These are phyloP conservation scores for Thermophis baileyi DNA, from an alignment of 2,113 vertebrate species.

Conservation along the genomic window DNA sequence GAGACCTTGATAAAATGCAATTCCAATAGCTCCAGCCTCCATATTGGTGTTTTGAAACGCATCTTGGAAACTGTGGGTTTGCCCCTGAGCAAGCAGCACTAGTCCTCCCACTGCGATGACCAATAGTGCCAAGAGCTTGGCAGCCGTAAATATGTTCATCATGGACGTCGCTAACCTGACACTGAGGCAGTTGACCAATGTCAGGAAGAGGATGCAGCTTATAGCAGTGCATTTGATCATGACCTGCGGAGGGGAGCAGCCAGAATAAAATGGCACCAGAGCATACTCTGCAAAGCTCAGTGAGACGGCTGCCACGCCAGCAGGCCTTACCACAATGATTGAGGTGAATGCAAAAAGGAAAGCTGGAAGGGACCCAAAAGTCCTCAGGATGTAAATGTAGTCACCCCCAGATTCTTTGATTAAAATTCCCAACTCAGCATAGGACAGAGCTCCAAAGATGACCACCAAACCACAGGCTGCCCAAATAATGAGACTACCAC, in stretches of 20 bases:
- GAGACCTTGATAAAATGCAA: slow-evolving; percentile 81
- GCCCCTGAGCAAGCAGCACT: slow-evolving; percentile 61
- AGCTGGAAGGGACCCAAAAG: slow-evolving; percentile 76
- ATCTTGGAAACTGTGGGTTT: slow-evolving; percentile 61
- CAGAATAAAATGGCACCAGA: slow-evolving; percentile 70
- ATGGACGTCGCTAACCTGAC: slow-evolving; percentile 67
- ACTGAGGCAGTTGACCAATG: slow-evolving; percentile 71
- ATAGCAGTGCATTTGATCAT: slow-evolving; percentile 67
- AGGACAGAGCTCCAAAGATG: slow-evolving; percentile 74
- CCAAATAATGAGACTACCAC: slow-evolving; percentile 81
- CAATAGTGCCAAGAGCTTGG: slow-evolving; percentile 73
- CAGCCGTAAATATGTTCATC: slow-evolving; percentile 75
- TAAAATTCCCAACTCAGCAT: slow-evolving; percentile 77
- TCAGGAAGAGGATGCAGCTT: slow-evolving; percentile 67
- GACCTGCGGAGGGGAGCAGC: slow-evolving; percentile 62
- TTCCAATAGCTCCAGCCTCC: slow-evolving; percentile 63
- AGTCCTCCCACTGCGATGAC: slow-evolving; percentile 75
- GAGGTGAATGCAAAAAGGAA: slow-evolving; percentile 75
- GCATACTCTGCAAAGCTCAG: slow-evolving; percentile 78
- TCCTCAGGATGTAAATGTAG: slow-evolving; percentile 80
- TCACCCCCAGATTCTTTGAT: slow-evolving; percentile 81
- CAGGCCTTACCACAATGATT: slow-evolving; percentile 72
- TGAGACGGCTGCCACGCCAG: slow-evolving; percentile 65
- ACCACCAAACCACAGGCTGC: slow-evolving; percentile 71
- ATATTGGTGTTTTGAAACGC: slow-evolving; percentile 70